Conservation (phyloP, 2,888 invertebrate species). For the Quadroppia sp. region DNA sequence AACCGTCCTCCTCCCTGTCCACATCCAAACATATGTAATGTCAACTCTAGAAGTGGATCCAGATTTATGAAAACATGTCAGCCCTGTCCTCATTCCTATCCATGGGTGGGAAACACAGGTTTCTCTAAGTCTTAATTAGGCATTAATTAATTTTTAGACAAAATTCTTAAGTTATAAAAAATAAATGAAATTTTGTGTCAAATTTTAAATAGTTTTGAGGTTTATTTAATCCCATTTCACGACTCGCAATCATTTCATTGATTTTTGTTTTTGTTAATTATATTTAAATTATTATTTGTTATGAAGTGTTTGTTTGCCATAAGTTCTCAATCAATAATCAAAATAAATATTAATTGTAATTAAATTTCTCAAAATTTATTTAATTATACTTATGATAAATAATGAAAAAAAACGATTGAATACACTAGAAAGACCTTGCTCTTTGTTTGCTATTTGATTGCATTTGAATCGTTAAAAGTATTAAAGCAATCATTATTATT, state of each 20-base stretch:
- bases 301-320: no score
- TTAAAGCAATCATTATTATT: no score
- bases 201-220: not conserved
- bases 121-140: slow-evolving; percentile 7
- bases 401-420: no score
- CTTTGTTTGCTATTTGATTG: no score
- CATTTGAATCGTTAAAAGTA: no score
- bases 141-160: not conserved
- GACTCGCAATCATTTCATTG: not conserved
- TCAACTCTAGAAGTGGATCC: slow-evolving; percentile 63
- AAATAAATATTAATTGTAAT: no score
- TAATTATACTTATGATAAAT: no score
- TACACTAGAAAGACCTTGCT: no score
- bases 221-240: not conserved
- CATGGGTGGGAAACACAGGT: slow-evolving; percentile 73
- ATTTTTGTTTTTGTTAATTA: not conserved
- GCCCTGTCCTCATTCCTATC: slow-evolving; percentile 80
- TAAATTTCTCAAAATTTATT: no score
- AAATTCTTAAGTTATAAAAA: no score
- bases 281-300: not conserved
- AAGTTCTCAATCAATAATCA: no score
- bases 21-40: slow-evolving; percentile 85
- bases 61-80: slow-evolving; percentile 93
- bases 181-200: not conserved
- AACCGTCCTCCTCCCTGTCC: slow-evolving; percentile 83